These are phyloP conservation scores for Hapalemur alaotrensis DNA, from an alignment of 2,797 vertebrate species.

Conservation along the genomic window DNA sequence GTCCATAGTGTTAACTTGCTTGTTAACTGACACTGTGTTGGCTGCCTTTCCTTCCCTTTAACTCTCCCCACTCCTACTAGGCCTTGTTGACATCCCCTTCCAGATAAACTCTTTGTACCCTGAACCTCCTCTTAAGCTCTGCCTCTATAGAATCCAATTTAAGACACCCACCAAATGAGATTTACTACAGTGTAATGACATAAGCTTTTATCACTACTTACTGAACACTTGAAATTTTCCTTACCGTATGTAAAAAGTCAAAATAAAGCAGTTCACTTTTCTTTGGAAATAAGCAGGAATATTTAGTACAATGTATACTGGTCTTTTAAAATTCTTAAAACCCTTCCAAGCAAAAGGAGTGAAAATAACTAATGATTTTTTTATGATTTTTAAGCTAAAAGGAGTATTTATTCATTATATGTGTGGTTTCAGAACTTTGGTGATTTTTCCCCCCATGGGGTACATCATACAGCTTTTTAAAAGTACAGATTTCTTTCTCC, in stretches of 20 bases:
- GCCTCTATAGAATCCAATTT: neutral
- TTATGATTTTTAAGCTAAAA: conserved; percentile 29
- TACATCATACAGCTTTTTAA: conserved; percentile 46
- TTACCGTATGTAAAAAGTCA: neutral
- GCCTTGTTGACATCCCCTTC: neutral
- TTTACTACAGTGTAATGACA: neutral
- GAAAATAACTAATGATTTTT: conserved; percentile 43
- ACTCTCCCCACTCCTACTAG: neutral
- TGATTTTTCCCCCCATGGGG: neutral
- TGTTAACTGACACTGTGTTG: neutral
- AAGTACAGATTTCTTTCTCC: conserved; percentile 68
- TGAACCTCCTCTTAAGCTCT: neutral
- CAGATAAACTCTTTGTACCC: neutral
- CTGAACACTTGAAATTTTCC: neutral
- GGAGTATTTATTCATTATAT: conserved; percentile 32
- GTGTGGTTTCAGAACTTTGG: neutral
- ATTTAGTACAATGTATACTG: neutral
- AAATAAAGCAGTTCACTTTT: conserved; percentile 16
- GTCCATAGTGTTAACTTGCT: neutral
- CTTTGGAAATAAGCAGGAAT: neutral
- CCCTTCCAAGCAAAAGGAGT: conserved; percentile 41
- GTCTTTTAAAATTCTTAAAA: conserved; percentile 47
- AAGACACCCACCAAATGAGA: neutral
- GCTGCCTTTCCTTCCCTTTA: neutral
- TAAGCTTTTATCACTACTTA: neutral